Conservation (phyloP, 2,888 invertebrate genomes). For the Campoplex nolae region DNA sequence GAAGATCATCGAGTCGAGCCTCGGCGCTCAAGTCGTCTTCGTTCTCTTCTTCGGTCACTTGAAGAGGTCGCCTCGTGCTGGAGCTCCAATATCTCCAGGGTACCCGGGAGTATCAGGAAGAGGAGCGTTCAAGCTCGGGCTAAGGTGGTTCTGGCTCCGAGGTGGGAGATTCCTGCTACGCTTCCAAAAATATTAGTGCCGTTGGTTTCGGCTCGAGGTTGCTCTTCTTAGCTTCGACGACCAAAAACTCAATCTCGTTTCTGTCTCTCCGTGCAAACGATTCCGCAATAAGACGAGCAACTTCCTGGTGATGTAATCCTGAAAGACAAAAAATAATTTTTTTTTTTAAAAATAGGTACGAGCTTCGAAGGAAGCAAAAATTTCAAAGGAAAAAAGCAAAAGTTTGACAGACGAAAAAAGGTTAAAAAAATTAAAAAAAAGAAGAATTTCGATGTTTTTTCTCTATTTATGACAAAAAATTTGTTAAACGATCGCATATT, state of each 20-base stretch:
- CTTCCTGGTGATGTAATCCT: conserved; percentile 87
- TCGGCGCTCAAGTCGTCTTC: conserved; percentile 28
- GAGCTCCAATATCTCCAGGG: conserved; percentile 68
- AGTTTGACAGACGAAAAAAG: not conserved
- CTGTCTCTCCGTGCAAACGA: conserved; percentile 96
- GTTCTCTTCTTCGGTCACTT: conserved; percentile 61
- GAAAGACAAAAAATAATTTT: not conserved
- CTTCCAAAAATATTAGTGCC: conserved; percentile 95
- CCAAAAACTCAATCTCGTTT: conserved; percentile 96
- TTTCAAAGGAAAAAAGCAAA: not conserved
- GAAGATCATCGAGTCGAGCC: conserved; percentile 9
- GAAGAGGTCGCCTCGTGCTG: conserved; percentile 60
- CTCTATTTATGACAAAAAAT: not conserved
- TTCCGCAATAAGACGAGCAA: conserved; percentile 96
- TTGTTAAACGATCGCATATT: not conserved
- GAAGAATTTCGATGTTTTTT: no score
- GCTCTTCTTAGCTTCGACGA: conserved; percentile 96
- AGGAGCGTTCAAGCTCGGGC: conserved; percentile 70
- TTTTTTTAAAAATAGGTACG: conserved; percentile 4
- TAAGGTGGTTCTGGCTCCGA: conserved; percentile 83
- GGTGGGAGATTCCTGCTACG: conserved; percentile 90
- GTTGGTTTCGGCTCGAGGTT: conserved; percentile 96
- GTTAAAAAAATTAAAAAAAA: not conserved
- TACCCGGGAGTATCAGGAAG: conserved; percentile 63
- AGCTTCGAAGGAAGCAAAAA: not conserved